These are phyloP conservation scores for Drosophila kanekoi DNA, from an alignment of 2,888 invertebrate species.

Conservation along the genomic window DNA sequence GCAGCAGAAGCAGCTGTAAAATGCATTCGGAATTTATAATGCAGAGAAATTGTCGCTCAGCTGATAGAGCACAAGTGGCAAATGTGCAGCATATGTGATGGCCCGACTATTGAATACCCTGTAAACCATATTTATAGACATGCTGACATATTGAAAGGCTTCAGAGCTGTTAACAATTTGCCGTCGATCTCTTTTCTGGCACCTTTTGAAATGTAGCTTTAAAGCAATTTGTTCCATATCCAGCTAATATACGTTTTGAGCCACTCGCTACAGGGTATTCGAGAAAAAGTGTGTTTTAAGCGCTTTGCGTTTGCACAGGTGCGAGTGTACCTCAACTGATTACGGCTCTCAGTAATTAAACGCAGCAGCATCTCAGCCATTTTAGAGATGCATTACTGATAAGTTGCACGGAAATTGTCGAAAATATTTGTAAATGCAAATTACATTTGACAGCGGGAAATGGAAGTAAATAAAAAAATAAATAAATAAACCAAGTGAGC, in stretches of 20 bases:
- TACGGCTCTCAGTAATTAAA: constrained; percentile 36
- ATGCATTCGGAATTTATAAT: constrained; percentile 46
- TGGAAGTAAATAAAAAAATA: no score
- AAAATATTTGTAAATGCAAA: constrained; percentile 49
- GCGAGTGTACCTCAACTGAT: constrained; percentile 18
- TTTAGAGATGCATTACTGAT: constrained; percentile 42
- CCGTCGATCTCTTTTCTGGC: no score
- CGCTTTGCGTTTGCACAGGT: constrained; percentile 20
- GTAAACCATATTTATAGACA: background rate
- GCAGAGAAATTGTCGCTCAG: constrained; percentile 32
- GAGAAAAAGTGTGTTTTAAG: background rate
- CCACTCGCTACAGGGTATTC: no score
- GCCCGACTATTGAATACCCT: constrained; percentile 17
- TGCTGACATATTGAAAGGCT: no score
- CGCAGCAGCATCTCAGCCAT: constrained; percentile 27
- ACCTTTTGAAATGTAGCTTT: background rate
- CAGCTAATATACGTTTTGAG: background rate
- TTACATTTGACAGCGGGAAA: constrained; percentile 36
- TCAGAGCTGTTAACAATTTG: no score
- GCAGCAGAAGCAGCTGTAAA: constrained; percentile 24
- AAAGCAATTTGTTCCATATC: background rate
- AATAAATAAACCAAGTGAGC: constrained; percentile 23
- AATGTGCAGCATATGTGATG: background rate
- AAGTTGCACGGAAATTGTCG: constrained; percentile 42
- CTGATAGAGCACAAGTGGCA: constrained; percentile 32